Evolutionary conservation across 2,888 invertebrate species (phyloP).

Genomic region (Lithodes maja): DNA sequence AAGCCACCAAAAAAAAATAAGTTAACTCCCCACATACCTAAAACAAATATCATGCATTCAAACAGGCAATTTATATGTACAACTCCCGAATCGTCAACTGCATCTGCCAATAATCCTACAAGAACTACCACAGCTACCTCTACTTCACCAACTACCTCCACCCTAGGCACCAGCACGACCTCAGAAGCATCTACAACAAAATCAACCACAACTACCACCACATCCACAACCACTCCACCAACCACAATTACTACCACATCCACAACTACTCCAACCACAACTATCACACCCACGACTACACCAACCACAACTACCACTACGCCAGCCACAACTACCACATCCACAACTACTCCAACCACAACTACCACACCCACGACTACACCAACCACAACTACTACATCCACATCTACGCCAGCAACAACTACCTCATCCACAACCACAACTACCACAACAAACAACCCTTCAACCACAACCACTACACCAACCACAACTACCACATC

Average conservation of each 20-base stretch:
- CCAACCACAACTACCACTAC: not conserved
- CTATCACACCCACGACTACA: not conserved
- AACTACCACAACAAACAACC: not conserved
- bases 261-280: not conserved
- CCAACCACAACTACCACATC: slow-evolving; percentile 8
- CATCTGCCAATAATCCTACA: not conserved
- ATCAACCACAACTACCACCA: not conserved
- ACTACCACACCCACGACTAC: not conserved
- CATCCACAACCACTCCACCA: not conserved
- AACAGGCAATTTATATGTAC: not conserved
- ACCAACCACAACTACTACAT: not conserved
- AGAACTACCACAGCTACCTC: not conserved
- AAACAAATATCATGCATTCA: too few species aligned
- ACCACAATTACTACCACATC: not conserved
- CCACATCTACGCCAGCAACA: not conserved
- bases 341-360: not conserved
- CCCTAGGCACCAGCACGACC: not conserved
- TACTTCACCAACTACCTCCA: not conserved
- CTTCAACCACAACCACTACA: not conserved
- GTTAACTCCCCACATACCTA: too few species aligned
- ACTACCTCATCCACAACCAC: not conserved
- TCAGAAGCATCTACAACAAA: not conserved
- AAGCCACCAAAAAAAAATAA: too few species aligned
- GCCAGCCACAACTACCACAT: not conserved
- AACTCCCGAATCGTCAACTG: not conserved